Evolutionary conservation across 1,140 invertebrate species (phyloP).

Genomic region (Drosophila fuyamai): DNA sequence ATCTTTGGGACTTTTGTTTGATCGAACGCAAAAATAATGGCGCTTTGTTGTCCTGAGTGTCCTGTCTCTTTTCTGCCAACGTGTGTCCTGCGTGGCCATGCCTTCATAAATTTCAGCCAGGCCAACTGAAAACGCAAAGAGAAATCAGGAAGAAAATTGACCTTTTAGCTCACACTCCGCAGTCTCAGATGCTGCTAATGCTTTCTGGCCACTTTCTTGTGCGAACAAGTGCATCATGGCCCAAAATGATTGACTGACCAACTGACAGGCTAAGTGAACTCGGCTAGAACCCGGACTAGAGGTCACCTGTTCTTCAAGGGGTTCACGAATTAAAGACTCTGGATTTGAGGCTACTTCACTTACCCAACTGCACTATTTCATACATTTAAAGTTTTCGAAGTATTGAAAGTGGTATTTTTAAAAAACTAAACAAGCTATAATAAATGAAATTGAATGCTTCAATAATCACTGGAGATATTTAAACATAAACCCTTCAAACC

Average conservation of each 20-base stretch:
- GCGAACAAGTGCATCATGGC: conserved; percentile 41
- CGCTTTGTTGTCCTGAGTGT: conserved; percentile 59
- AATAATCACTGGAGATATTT: too few relatives aligned
- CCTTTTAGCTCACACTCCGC: conserved; percentile 48
- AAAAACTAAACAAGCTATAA: too few relatives aligned
- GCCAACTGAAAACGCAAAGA: conserved; percentile 37
- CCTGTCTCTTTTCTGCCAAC: not conserved
- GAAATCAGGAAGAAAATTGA: conserved; percentile 77
- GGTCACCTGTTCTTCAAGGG: not conserved
- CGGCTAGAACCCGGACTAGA: not conserved
- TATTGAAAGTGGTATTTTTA: too few relatives aligned
- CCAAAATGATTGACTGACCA: conserved; percentile 34
- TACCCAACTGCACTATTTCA: too few relatives aligned
- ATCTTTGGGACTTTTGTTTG: conserved; percentile 77
- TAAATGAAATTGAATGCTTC: too few relatives aligned
- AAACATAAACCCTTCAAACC: too few relatives aligned
- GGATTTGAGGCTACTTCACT: too few relatives aligned
- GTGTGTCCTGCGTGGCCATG: conserved; percentile 6
- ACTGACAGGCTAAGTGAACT: conserved; percentile 9
- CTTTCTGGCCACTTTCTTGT: conserved; percentile 45
- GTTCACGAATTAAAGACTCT: too few relatives aligned
- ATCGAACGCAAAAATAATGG: conserved; percentile 80
- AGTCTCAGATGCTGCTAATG: conserved; percentile 54
- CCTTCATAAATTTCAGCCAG: conserved; percentile 62
- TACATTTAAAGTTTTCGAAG: too few relatives aligned